Evolutionary conservation across 37 sponge, comb jelly and placozoan species (phyloP), one percentile per base, ranked within the genome.

Genomic region (Halichondria panicea): DNA sequence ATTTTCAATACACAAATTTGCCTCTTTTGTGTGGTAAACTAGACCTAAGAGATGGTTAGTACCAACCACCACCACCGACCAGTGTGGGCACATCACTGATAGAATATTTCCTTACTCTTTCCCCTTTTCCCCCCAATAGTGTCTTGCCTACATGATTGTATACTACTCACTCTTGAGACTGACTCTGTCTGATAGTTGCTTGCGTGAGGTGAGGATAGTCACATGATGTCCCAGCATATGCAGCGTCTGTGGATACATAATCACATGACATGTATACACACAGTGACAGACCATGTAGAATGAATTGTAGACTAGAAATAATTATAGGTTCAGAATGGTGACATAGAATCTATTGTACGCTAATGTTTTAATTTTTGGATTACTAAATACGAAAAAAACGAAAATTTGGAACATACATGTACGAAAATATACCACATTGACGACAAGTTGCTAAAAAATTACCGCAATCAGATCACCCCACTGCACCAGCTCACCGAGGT

Each of bases 391-490:
- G 31, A 13, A 11, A 36, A 43, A n/a, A 30, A 43, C 46, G 9
- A 35, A 27, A 9, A 34, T 8, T 64, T 64, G 39, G 38, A 36
- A 11, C 7, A 8, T 19, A 6, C 66, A 64, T 31, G 31, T 31
- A 22, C 38, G 15, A 64, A 34, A 64, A 34, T 64, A 15, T 64
- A 8, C 31, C 40, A 64, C 35, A 36, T 15, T 28, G 21, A 28
- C 15, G 8, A 33, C 6, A 27, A 6, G 40, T 19, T 36, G 31
- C 39, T 33, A 30, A 35, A 3, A 46, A 50, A 79, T 86, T 59
- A 86, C 83, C 8, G 92, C 68, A 25, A 91, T 74, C 54, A 91
- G 79, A 60, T 91, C 92, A 82, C 92, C 86, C 92, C 92, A 91
- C 57, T 91, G 92, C 0, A 86, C 78, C 65, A 91, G 65, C 58